Evolutionary conservation across 2,888 invertebrate genomes (phyloP).

Genomic region (Philereme vetulata): DNA sequence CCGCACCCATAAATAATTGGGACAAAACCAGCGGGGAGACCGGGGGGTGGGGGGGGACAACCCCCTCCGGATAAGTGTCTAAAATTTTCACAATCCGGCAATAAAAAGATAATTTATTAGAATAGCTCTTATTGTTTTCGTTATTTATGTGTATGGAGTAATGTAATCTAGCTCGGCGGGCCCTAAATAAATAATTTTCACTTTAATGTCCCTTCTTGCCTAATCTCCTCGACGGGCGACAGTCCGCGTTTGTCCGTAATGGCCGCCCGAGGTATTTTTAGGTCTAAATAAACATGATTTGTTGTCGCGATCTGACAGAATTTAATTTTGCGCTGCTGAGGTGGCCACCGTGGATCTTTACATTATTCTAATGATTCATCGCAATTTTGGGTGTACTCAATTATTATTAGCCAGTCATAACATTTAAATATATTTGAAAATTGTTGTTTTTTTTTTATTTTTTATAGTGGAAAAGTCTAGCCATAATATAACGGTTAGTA

Average conservation of each 20-base stretch:
- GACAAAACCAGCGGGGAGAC: constrained; percentile 71
- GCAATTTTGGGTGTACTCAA: constrained; percentile 24
- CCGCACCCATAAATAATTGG: constrained; percentile 82
- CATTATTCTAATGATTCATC: constrained; percentile 75
- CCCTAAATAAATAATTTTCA: constrained; percentile 83
- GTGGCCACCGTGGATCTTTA: constrained; percentile 71
- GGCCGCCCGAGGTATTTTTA: constrained; percentile 83
- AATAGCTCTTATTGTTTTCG: constrained; percentile 84
- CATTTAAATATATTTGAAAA: neutral
- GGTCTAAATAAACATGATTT: constrained; percentile 84
- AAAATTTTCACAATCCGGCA: constrained; percentile 84
- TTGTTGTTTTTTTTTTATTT: neutral
- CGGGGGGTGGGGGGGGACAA: constrained; percentile 21
- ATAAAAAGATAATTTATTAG: constrained; percentile 85
- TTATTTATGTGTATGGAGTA: constrained; percentile 84
- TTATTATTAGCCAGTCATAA: neutral
- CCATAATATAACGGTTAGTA: no score
- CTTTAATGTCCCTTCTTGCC: constrained; percentile 83
- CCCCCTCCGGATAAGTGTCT: constrained; percentile 77
- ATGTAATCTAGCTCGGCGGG: constrained; percentile 81
- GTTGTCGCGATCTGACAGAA: constrained; percentile 80
- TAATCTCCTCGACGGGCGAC: constrained; percentile 78
- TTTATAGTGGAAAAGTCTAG: no score
- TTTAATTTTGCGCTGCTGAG: constrained; percentile 75
- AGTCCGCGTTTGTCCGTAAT: constrained; percentile 76